Percentiles rank a stretch among this genome's conserved stretches.
Conservation (phyloP, 53 echinoderm and acorn worm species). For the Luidia sarsii region DNA sequence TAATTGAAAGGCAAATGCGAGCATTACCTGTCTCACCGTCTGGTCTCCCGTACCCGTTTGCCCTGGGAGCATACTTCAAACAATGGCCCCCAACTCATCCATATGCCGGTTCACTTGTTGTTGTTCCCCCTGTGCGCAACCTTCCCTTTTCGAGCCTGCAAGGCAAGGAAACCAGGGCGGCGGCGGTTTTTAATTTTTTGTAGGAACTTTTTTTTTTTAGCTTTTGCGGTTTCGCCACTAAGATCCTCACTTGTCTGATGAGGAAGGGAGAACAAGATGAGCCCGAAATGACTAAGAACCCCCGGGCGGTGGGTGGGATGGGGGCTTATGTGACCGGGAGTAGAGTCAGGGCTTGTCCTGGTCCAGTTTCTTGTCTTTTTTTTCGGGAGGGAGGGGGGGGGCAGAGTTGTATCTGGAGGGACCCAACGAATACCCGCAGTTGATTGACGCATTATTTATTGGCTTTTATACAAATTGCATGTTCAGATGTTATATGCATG, state of each 20-base stretch:
- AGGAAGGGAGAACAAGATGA: neutral
- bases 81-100: slow-evolving; percentile 33
- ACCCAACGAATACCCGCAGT: neutral
- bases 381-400: slow-evolving; percentile 8
- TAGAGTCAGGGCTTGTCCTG: neutral
- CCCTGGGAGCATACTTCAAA: slow-evolving; percentile 38
- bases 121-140: slow-evolving; percentile 1
- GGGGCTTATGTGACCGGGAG: slow-evolving; percentile 29
- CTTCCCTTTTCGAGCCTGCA: too few species aligned
- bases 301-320: neutral
- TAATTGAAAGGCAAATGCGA: slow-evolving; percentile 32
- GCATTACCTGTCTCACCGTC: neutral
- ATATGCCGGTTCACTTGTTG: slow-evolving; percentile 28
- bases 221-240: too few species aligned
- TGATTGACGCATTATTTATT: slow-evolving; percentile 51
- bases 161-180: slow-evolving; percentile 14
- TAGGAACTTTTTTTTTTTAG: too few species aligned
- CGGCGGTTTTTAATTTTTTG: too few species aligned
- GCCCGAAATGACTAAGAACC: slow-evolving; percentile 7
- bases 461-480: slow-evolving; percentile 44
- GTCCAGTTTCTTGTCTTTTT: neutral
- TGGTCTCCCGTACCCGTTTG: slow-evolving; percentile 2
- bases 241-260: too few species aligned
- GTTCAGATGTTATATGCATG: slow-evolving; percentile 12
- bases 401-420: too few species aligned